Conservation (phyloP, 2,797 vertebrate genomes). For the Sciurus carolinensis region DNA sequence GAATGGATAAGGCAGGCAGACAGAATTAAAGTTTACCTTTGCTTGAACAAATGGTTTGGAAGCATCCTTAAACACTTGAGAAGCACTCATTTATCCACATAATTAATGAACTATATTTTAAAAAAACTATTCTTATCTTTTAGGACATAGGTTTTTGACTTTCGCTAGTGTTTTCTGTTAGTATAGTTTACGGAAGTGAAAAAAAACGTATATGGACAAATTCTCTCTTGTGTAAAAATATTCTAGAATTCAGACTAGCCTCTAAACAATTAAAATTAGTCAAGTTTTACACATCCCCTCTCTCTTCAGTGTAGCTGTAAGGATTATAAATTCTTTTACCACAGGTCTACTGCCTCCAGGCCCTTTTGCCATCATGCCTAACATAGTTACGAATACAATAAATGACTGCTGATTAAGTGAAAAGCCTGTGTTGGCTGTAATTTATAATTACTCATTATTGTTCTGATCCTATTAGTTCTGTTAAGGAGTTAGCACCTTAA, state of each 20-base stretch:
- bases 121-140: conserved; percentile 48
- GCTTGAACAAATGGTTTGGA: conserved; percentile 72
- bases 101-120: conserved; percentile 71
- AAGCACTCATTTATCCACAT: conserved; percentile 68
- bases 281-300: neutral
- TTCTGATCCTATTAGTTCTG: neutral
- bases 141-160: conserved; percentile 26
- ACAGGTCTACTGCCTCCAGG: neutral
- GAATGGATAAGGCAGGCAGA: conserved; percentile 61
- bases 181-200: neutral
- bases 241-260: neutral
- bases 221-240: conserved; percentile 49
- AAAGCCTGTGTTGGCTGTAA: neutral
- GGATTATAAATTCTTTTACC: neutral
- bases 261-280: neutral
- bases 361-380: neutral
- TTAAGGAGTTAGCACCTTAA: neutral
- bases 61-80: conserved; percentile 77
- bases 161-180: conserved; percentile 43
- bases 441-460: neutral
- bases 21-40: conserved; percentile 78
- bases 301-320: neutral
- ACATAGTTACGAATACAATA: neutral
- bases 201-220: conserved; percentile 9
- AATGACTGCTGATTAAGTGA: neutral